Evolutionary conservation across 1,140 invertebrate genomes (phyloP).

Genomic region (Pararge aegeria): DNA sequence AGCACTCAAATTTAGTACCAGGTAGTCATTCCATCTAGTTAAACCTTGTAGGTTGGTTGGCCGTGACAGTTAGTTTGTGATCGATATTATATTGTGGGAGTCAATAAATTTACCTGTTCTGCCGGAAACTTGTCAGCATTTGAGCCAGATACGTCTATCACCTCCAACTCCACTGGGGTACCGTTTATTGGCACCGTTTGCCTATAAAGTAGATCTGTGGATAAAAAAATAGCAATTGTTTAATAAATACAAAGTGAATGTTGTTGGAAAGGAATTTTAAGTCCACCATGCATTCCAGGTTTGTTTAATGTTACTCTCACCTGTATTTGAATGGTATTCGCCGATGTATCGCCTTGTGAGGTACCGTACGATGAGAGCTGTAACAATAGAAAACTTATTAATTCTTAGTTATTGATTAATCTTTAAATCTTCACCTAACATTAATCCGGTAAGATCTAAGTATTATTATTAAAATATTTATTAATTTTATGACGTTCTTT

Average conservation of each 20-base stretch:
- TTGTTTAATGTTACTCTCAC: constrained; percentile 68
- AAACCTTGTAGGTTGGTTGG: background rate
- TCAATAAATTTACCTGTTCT: constrained; percentile 66
- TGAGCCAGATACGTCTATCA: constrained; percentile 87
- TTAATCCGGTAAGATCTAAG: no score
- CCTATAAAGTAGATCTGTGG: constrained; percentile 87
- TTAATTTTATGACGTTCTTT: no score
- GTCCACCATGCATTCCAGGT: no score
- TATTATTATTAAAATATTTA: no score
- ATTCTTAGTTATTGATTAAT: background rate
- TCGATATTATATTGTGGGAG: background rate
- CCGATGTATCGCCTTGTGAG: constrained; percentile 89
- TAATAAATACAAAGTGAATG: no score
- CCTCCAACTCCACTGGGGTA: constrained; percentile 86
- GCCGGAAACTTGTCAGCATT: constrained; percentile 79
- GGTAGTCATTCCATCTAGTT: background rate
- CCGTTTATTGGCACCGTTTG: constrained; percentile 87
- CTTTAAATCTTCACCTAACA: no score
- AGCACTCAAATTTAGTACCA: background rate
- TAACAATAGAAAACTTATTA: constrained; percentile 58
- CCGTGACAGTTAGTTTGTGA: background rate
- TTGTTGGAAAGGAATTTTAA: no score
- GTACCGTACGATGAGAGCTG: constrained; percentile 89
- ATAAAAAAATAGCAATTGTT: no score
- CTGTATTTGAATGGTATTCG: constrained; percentile 90